These are phyloP conservation scores for Barypeithes pellucidus DNA, from an alignment of 2,888 invertebrate genomes.

Conservation along the genomic window DNA sequence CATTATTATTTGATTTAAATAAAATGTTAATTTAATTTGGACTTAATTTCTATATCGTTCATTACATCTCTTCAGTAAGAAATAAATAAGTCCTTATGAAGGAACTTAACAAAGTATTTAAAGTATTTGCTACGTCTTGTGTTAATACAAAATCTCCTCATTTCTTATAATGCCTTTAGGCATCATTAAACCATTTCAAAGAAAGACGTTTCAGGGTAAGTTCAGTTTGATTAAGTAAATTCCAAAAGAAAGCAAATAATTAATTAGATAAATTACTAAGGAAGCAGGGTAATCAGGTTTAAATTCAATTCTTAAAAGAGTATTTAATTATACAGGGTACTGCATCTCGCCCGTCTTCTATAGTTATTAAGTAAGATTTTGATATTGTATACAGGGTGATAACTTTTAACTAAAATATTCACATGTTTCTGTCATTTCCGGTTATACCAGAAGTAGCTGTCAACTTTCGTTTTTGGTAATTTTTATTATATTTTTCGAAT, in stretches of 20 bases:
- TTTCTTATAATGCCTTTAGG: neutral
- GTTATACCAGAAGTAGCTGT: no score
- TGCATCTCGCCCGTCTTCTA: no score
- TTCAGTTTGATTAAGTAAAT: constrained; percentile 7
- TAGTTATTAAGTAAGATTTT: no score
- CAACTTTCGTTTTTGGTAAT: no score
- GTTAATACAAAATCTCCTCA: constrained; percentile 7
- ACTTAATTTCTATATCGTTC: neutral
- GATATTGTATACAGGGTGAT: no score
- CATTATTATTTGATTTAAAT: no score
- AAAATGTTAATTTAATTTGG: neutral
- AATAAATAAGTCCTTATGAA: constrained; percentile 1
- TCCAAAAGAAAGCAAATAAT: constrained; percentile 1
- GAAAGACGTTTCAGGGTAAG: neutral
- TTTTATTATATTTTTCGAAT: no score
- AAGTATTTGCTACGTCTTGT: constrained; percentile 1
- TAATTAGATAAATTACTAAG: constrained; percentile 3
- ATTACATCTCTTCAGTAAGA: neutral
- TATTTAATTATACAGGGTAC: no score
- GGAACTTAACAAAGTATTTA: constrained; percentile 15
- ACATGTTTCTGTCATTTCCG: no score
- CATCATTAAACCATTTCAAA: constrained; percentile 1
- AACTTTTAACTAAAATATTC: no score
- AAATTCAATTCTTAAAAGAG: no score
- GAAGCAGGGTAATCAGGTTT: no score